Conservation (phyloP, 1,140 invertebrate species). For the Anastatus disparis region DNA sequence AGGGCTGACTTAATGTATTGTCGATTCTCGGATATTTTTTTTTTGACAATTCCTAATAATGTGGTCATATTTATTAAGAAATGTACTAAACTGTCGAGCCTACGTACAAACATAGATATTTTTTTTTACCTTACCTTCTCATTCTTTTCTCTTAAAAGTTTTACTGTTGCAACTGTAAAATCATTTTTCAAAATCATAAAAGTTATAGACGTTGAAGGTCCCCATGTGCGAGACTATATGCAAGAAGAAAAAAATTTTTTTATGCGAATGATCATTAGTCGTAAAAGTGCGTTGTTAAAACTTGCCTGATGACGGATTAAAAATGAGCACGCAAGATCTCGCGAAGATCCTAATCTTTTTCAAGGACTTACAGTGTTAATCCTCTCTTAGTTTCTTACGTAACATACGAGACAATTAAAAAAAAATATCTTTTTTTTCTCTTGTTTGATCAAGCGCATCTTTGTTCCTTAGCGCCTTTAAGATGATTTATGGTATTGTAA, state of each 20-base stretch:
- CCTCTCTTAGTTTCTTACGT: too few relatives aligned
- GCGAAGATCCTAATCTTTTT: conserved; percentile 32
- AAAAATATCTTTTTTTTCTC: background rate
- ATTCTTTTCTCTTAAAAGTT: conserved; percentile 6
- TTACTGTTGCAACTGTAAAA: conserved; percentile 47
- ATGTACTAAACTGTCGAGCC: background rate
- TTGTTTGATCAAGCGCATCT: background rate
- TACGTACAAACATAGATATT: too few relatives aligned
- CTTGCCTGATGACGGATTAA: background rate
- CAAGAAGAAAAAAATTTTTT: too few relatives aligned
- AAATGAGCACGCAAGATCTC: too few relatives aligned
- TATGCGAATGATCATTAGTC: conserved; percentile 45
- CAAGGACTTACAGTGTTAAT: conserved; percentile 11
- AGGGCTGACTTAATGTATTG: conserved; percentile 42
- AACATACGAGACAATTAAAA: too few relatives aligned
- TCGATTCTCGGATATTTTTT: conserved; percentile 4
- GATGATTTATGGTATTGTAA: conserved; percentile 21
- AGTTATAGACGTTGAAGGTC: background rate
- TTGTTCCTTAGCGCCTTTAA: background rate
- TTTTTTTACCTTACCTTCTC: background rate
- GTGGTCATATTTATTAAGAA: conserved; percentile 39
- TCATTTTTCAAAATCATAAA: conserved; percentile 47
- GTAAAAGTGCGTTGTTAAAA: conserved; percentile 25
- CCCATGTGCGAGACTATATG: background rate
- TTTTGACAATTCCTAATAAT: conserved; percentile 52